Evolutionary conservation across 2,888 invertebrate species (phyloP).

Genomic region (Dasysyrphus albostriatus): DNA sequence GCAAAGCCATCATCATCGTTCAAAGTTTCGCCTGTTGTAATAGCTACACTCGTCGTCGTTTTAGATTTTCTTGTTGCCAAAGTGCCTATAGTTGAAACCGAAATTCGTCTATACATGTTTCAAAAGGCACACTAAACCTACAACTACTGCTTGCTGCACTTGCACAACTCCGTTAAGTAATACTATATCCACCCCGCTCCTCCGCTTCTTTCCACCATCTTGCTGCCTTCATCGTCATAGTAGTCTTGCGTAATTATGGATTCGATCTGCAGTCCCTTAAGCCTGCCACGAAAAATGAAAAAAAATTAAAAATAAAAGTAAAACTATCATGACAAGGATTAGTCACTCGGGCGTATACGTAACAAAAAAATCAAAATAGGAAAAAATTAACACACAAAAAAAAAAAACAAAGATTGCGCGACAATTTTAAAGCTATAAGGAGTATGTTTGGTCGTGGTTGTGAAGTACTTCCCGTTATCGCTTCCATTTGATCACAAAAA

Average conservation of each 20-base stretch:
- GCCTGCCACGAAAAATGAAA: conserved; percentile 38
- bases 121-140: conserved; percentile 14
- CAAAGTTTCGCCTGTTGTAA: conserved; percentile 31
- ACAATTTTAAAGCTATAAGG: conserved; percentile 21
- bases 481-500: conserved; percentile 12
- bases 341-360: conserved; percentile 66
- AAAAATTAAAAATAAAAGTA: neutral
- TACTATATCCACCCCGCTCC: neutral
- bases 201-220: neutral
- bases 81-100: conserved; percentile 7
- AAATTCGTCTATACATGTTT: conserved; percentile 47
- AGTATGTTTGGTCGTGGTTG: neutral
- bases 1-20: conserved; percentile 35
- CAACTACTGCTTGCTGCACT: conserved; percentile 38
- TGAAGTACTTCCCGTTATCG: conserved; percentile 36
- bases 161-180: conserved; percentile 63
- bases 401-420: neutral
- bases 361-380: conserved; percentile 48
- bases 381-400: neutral
- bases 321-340: conserved; percentile 61
- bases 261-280: conserved; percentile 65
- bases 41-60: neutral
- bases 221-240: conserved; percentile 8
- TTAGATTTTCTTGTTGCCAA: conserved; percentile 12
- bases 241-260: conserved; percentile 64